Conservation (phyloP, 2,797 vertebrate species). For the Chromis chromis region DNA sequence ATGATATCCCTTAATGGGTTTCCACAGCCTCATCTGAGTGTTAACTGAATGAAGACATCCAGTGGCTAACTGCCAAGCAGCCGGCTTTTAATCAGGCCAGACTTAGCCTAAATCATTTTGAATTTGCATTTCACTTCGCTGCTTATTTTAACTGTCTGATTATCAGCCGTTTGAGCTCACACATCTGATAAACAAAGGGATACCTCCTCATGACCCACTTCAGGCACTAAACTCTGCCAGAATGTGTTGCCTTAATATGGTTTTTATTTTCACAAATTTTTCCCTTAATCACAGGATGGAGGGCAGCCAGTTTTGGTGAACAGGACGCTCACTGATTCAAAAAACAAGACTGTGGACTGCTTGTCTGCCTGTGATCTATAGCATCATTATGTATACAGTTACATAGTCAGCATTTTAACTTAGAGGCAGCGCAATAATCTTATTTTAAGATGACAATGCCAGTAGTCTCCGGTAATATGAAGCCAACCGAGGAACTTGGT, state of each 20-base stretch:
- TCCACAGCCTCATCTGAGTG: slow-evolving; percentile 54
- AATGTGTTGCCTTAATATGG: slow-evolving; percentile 19
- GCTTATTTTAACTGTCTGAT: slow-evolving; percentile 64
- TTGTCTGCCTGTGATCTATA: slow-evolving; percentile 37
- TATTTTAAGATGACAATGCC: slow-evolving; percentile 45
- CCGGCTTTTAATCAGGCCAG: slow-evolving; percentile 71
- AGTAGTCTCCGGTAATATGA: slow-evolving; percentile 50
- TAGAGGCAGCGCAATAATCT: slow-evolving; percentile 34
- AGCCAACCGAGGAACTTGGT: slow-evolving; percentile 27
- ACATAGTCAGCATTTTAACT: slow-evolving; percentile 50
- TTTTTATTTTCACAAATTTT: slow-evolving; percentile 42
- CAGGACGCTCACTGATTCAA: slow-evolving; percentile 5
- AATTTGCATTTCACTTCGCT: slow-evolving; percentile 72
- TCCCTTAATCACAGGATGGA: slow-evolving; percentile 35
- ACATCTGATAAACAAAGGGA: slow-evolving; percentile 61
- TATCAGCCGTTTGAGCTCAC: slow-evolving; percentile 45
- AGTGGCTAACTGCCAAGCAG: slow-evolving; percentile 74
- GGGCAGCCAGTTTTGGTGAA: slow-evolving; percentile 14
- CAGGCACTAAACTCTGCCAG: slow-evolving; percentile 45
- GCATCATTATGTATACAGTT: slow-evolving; percentile 34
- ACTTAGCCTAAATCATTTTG: slow-evolving; percentile 63
- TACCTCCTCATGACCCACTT: slow-evolving; percentile 54
- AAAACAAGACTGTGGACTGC: slow-evolving; percentile 2
- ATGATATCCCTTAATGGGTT: slow-evolving; percentile 55
- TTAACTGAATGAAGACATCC: slow-evolving; percentile 53